A percentile compares a stretch with the other conserved stretches of the same genome.
Conservation (phyloP, 2,113 vertebrate species). For the Leptobrachium ailaonicum region DNA sequence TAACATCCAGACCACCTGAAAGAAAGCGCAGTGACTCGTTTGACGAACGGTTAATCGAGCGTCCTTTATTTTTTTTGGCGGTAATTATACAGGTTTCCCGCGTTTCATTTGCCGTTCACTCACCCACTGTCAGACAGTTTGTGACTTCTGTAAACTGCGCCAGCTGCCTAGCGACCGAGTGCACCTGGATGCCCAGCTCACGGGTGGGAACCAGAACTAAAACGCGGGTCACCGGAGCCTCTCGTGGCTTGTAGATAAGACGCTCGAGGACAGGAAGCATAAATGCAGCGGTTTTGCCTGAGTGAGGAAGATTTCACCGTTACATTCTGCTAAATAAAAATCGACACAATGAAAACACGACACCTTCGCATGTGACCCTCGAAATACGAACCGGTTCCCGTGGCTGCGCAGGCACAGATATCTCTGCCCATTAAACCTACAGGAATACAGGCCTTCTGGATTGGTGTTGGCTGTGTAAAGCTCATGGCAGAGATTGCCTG, state of each 20-base stretch:
- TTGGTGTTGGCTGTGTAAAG: conserved; percentile 91
- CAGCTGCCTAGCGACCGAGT: conserved; percentile 86
- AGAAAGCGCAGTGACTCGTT: not conserved
- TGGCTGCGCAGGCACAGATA: conserved; percentile 94
- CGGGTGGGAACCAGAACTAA: conserved; percentile 91
- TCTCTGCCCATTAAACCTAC: conserved; percentile 91
- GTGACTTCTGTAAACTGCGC: conserved; percentile 90
- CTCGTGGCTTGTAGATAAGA: conserved; percentile 90
- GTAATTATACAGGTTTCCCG: not conserved
- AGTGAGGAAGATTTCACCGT: not conserved
- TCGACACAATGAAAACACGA: no score
- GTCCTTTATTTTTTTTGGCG: not conserved
- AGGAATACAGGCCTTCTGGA: conserved; percentile 95
- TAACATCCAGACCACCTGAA: conserved; percentile 90
- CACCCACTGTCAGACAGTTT: conserved; percentile 90
- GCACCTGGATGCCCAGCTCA: conserved; percentile 95
- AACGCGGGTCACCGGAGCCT: conserved; percentile 86
- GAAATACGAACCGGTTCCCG: conserved; percentile 82
- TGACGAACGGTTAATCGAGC: no score
- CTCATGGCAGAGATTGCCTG: conserved; percentile 89
- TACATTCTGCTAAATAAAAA: no score
- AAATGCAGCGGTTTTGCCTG: conserved; percentile 96
- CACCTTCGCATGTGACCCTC: not conserved
- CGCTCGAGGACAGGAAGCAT: conserved; percentile 92
- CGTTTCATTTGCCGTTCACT: conserved; percentile 49